Evolutionary conservation across 2,113 vertebrate species (phyloP), one percentile per base, ranked within the genome.

Genomic region (Otis tarda): DNA sequence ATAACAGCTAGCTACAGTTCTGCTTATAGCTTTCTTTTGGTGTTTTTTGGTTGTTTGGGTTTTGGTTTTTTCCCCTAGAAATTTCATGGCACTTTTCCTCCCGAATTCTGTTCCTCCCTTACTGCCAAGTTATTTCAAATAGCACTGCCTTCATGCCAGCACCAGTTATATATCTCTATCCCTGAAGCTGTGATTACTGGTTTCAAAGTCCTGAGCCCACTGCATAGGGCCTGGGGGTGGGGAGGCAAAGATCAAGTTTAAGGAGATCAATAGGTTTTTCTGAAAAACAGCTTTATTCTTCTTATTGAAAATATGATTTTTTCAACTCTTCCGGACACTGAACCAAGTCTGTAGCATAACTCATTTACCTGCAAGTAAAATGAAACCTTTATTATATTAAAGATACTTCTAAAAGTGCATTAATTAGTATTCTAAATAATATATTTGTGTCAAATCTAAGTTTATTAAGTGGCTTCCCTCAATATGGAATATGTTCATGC

Each of bases 351-450:
- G 81, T 70, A 79, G 89, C 85, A 73, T 65, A 80, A 74, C 47
- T 91, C 56, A 87, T 88, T 90, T 88, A 87, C 81, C 91, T 94
- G 85, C 57, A 96, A 93, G 69, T 31, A 87, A 87, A 96, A 91
- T 7, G 59, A 93, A 95, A 90, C 49, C 76, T 94, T 95, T 64
- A 45, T 92, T 96, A 81, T 87, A 94, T 76, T 89, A 80, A 79
- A 93, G 91, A 79, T 65, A 45, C 14, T 73, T 79, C n/a, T 59
- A n/a, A 41, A 89, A 79, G 19, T 23, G 24, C 49, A 94, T 76
- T 25, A 75, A 14, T 59, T 64, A 60, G 14, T 71, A 61, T 52
- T 60, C 30, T 41, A 53, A 81, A 79, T 24, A 73, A 81, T n/a
- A 78, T 12, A 67, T n/a, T 56, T 2, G 20, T 21, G 73, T 4